Evolutionary conservation across 2,888 invertebrate species (phyloP).

Genomic region (Brachyptera putata): DNA sequence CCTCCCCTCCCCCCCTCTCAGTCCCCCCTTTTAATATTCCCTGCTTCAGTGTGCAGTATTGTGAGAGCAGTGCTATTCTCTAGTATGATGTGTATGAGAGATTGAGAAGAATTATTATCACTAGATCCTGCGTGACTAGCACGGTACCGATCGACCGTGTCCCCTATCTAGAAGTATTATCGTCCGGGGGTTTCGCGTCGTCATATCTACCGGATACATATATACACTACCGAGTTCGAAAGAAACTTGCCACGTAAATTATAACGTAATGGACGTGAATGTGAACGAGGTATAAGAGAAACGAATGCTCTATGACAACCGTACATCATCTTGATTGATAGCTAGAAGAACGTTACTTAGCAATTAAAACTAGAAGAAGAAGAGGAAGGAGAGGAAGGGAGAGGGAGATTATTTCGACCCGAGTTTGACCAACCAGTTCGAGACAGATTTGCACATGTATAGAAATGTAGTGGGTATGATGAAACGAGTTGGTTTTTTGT

Average conservation of each 20-base stretch:
- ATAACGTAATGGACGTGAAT: conserved; percentile 29
- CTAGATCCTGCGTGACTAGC: conserved; percentile 30
- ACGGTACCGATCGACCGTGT: too few species aligned
- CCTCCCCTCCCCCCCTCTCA: conserved; percentile 5
- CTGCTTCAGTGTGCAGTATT: conserved; percentile 27
- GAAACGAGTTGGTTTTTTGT: conserved; percentile 1
- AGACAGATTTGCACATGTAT: conserved; percentile 32
- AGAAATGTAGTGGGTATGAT: conserved; percentile 17
- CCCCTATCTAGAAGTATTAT: too few species aligned
- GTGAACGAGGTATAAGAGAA: conserved; percentile 13
- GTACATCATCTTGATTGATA: conserved; percentile 51
- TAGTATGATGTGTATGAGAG: conserved; percentile 30
- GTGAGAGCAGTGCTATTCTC: conserved; percentile 25
- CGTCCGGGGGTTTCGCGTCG: too few species aligned
- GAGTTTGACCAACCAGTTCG: conserved; percentile 20
- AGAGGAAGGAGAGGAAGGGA: neutral
- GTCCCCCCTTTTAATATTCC: conserved; percentile 24
- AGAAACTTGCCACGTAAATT: conserved; percentile 28
- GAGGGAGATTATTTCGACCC: conserved; percentile 16
- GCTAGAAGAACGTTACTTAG: conserved; percentile 45
- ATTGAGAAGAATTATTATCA: conserved; percentile 30
- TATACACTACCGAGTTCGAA: conserved; percentile 25
- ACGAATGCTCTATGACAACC: conserved; percentile 45
- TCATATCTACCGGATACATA: too few species aligned
- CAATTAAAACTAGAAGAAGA: conserved; percentile 48